Base-by-base conservation (phyloP, 2,797 vertebrate species). In the Myiothlypis coronata region DNA sequence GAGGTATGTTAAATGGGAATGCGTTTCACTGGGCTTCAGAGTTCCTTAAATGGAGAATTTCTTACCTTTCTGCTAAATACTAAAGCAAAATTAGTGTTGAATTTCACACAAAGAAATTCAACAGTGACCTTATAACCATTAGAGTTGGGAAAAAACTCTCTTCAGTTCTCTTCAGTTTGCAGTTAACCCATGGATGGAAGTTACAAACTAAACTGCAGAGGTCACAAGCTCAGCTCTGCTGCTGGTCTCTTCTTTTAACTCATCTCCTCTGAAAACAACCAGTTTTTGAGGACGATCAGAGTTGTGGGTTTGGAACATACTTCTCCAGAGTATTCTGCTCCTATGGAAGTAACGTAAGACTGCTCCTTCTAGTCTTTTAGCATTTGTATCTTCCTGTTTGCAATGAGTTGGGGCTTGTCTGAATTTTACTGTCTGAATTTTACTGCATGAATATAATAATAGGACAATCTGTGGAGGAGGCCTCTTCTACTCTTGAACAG, bases 391-490 rank as follows among this genome's bases (percentile, higher is more conserved):
- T 83, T 88, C 80, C 50, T 90, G 55, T 49, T 90, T 65, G 63
- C 47, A 86, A 88, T 90, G 67, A 90, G 83, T 83, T 91, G 50
- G 82, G 85, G 53, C 93, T 95, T 96, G 93, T 88, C 83, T 94
- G 83, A 87, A 74, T 96, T 86, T 87, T 90, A 86, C 70, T 94
- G 93, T 61, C 83, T 92, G 77, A 75, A 59, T 96, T 87, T 91
- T 83, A 87, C 77, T 83, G 55, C 47, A 30, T 63, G 43, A 94
- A 46, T 47, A 44, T 57, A 76, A 43, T 70, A 74, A 64, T 74
- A 90, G 47, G 76, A 53, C 72, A 86, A 55, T 57, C 23, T 35
- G 37, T n/a, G 55, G 35, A 26, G 43, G 55, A 90, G 55, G 69
- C 27, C 32, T 74, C 30, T 64, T 91, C 32, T 86, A 49, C 65